Conservation (phyloP, 2,797 vertebrate species). For the Pterois miles region DNA sequence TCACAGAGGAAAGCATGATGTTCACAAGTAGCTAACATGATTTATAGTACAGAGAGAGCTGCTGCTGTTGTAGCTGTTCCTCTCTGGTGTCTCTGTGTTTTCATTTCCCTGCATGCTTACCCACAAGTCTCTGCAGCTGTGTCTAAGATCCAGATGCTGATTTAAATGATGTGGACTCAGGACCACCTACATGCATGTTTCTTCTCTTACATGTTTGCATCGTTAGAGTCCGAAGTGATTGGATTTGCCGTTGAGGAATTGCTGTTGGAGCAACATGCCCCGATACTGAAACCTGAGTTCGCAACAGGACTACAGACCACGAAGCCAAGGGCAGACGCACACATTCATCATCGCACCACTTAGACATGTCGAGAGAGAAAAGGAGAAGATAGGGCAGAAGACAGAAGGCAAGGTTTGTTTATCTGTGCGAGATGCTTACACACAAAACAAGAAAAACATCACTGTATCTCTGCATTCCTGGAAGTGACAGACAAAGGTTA, state of each 20-base stretch:
- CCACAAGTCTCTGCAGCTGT: not conserved
- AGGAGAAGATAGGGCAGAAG: too few species aligned
- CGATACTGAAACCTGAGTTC: not conserved
- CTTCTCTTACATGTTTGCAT: not conserved
- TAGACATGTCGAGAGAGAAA: not conserved
- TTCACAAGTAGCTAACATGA: slow-evolving; percentile 23
- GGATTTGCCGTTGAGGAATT: not conserved
- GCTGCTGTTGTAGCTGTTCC: not conserved
- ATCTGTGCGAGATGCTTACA: not conserved
- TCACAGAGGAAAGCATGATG: slow-evolving; percentile 17
- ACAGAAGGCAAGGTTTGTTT: not conserved
- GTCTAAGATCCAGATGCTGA: not conserved
- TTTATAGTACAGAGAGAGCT: not conserved
- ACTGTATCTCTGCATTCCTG: not conserved
- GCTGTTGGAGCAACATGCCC: not conserved
- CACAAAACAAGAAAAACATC: not conserved
- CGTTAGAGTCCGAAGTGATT: not conserved
- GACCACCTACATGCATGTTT: not conserved
- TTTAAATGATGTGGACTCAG: not conserved
- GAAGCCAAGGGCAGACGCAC: not conserved
- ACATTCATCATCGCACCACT: not conserved
- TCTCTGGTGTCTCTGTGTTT: not conserved
- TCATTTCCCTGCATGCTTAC: not conserved
- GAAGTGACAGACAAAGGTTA: not conserved
- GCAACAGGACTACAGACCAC: not conserved